phyloP scores from a whole-genome alignment of 2,113 vertebrate genomes.

The Psilopogon haemacephalus region DNA sequence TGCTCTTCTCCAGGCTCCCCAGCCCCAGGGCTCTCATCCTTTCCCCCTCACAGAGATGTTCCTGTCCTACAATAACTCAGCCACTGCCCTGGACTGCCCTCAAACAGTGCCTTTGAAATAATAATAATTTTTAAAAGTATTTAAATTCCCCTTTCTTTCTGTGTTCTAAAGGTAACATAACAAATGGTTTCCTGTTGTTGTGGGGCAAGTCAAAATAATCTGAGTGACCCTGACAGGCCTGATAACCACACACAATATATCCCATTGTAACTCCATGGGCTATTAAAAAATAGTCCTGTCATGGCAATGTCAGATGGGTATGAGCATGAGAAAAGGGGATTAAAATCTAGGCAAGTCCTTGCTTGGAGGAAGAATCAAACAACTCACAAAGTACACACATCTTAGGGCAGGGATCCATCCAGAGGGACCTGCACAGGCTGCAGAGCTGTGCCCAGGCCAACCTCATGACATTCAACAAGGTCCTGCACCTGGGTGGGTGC shows the following conservation, averaged over 20 bases:
- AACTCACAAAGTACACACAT: not conserved
- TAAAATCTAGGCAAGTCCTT: not conserved
- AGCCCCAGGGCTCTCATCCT: too few relatives aligned
- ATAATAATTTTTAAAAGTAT: too few relatives aligned
- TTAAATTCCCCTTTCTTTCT: not conserved
- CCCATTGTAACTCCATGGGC: not conserved
- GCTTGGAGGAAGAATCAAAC: not conserved
- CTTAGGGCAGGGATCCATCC: too few relatives aligned
- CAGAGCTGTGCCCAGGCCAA: too few relatives aligned
- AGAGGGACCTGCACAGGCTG: too few relatives aligned
- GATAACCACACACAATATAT: not conserved
- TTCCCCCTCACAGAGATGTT: too few relatives aligned
- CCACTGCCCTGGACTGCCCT: not conserved
- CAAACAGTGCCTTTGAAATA: not conserved
- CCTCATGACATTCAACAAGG: too few relatives aligned
- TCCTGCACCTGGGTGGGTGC: too few relatives aligned
- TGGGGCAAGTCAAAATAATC: not conserved
- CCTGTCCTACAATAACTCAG: not conserved
- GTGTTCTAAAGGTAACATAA: not conserved
- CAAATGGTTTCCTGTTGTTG: not conserved
- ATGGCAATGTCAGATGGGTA: not conserved
- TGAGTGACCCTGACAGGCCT: not conserved
- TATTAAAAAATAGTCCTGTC: not conserved
- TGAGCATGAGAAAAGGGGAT: not conserved
- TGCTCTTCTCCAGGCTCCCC: too few relatives aligned